A percentile compares a stretch with the other conserved stretches of the same genome.
phyloP scores from a whole-genome alignment of 2,888 invertebrate genomes.

The Nomada fabriciana region DNA sequence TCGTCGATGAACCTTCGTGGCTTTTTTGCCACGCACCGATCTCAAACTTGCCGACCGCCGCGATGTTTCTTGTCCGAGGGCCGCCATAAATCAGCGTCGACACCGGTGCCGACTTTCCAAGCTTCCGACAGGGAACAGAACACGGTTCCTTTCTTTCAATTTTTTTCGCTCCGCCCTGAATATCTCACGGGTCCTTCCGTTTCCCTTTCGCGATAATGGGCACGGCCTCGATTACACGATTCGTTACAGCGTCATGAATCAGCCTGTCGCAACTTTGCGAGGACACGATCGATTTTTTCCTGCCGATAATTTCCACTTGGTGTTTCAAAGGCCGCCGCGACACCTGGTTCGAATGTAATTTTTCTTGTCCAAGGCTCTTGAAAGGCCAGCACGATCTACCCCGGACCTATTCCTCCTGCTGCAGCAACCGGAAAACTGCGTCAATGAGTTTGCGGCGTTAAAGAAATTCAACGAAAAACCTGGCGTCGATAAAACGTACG shows the following conservation, averaged over 20 bases:
- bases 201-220: not conserved
- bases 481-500: not conserved
- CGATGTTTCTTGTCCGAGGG: slow-evolving; percentile 22
- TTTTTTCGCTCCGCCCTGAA: not conserved
- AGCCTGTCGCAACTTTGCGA: not conserved
- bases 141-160: not conserved
- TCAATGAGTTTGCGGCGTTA: not conserved
- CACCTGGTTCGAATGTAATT: not conserved
- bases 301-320: slow-evolving; percentile 6
- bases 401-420: not conserved
- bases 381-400: not conserved
- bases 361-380: slow-evolving; percentile 2
- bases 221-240: not conserved
- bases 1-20: slow-evolving; percentile 30
- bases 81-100: slow-evolving; percentile 37
- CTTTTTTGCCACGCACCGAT: slow-evolving; percentile 15
- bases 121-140: not conserved
- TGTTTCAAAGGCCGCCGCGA: not conserved
- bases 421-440: not conserved
- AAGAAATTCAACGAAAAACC: no score
- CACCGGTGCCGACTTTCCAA: not conserved
- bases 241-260: slow-evolving; percentile 11
- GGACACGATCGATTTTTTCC: not conserved
- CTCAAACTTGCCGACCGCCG: not conserved
- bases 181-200: not conserved